phyloP scores from a whole-genome alignment of 2,888 invertebrate genomes.

The Cheilosia pagana region DNA sequence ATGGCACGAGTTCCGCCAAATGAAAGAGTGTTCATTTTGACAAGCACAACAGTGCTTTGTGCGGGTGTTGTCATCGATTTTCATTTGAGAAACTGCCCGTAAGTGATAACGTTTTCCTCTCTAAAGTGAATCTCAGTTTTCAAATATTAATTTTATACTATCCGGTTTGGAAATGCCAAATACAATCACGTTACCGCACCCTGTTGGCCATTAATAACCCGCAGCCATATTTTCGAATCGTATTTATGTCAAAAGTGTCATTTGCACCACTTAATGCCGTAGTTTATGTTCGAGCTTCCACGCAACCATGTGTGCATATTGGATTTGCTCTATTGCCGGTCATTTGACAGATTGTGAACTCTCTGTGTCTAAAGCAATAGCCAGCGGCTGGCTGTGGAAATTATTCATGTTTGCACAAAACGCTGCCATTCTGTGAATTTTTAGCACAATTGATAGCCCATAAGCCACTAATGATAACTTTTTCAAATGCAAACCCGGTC shows the following conservation, averaged over 20 bases:
- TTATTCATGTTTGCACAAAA: conserved; percentile 9
- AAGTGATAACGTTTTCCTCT: no score
- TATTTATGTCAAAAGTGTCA: conserved; percentile 45
- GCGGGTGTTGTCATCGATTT: no score
- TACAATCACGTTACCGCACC: not conserved
- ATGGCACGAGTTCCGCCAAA: no score
- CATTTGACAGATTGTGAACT: not conserved
- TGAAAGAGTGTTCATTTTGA: no score
- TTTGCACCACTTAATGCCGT: conserved; percentile 27
- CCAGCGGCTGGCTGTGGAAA: conserved; percentile 1
- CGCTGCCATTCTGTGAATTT: not conserved
- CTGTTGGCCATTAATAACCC: conserved; percentile 5
- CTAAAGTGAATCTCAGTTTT: no score
- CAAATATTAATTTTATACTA: not conserved
- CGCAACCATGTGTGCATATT: not conserved
- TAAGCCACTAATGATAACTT: conserved; percentile 9
- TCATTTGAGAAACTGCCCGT: no score
- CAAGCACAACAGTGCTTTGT: no score
- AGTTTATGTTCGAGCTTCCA: conserved; percentile 23
- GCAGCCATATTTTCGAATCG: conserved; percentile 17
- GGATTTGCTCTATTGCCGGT: not conserved
- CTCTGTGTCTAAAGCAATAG: not conserved
- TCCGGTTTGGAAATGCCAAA: not conserved
- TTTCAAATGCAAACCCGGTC: not conserved
- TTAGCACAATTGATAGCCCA: conserved; percentile 14